Base-by-base conservation (phyloP, 2,113 vertebrate genomes). In the Hymenochirus boettgeri region DNA sequence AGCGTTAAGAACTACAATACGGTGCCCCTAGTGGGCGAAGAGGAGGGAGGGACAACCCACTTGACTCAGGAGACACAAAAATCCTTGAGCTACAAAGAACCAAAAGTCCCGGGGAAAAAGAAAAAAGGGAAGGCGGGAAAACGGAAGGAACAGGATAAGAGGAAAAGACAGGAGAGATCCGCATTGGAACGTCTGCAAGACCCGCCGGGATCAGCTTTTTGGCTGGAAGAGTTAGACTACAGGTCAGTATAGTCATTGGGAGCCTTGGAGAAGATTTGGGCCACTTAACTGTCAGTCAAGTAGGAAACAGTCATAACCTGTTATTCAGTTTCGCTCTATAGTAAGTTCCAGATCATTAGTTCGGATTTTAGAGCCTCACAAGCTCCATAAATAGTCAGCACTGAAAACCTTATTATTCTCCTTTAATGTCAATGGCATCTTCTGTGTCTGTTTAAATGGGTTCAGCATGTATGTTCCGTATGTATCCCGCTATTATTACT, bases 11-110 rank as follows among this genome's bases (percentile, higher is more conserved):
- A 94, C 84, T 88, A 91, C 67, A 76, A 90, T 0, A 75, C 90
- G 0, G 75, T 91, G 22, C 80, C 84, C 1, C 85, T 92, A 53
- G 82, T 83, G 17, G 72, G 79, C 1, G 90, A 93, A 1, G 87
- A 88, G n/a, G 88, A 89, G 72, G 86, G 84, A 66, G 80, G 78
- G 59, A 52, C 64, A n/a, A 57, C 42, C 15, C 81, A 82, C 73
- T 75, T 96, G 46, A 93, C 94, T 50, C 95, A 98, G 83, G 95
- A 99, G 77, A 98, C 93, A 79, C 89, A 95, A 83, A 97, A 96
- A 82, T 89, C 90, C 0, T 90, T 92, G 72, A 83, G 81, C 0
- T 92, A 88, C 83, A 95, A 95, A 54, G 92, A 94, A 25, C 76
- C 85, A 54, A 93, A 89, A 71, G 76, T 45, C 0, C 77, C 85